Base-by-base conservation (phyloP, 2,113 vertebrate genomes). In the Sinocyclocheilus anshuiensis region DNA sequence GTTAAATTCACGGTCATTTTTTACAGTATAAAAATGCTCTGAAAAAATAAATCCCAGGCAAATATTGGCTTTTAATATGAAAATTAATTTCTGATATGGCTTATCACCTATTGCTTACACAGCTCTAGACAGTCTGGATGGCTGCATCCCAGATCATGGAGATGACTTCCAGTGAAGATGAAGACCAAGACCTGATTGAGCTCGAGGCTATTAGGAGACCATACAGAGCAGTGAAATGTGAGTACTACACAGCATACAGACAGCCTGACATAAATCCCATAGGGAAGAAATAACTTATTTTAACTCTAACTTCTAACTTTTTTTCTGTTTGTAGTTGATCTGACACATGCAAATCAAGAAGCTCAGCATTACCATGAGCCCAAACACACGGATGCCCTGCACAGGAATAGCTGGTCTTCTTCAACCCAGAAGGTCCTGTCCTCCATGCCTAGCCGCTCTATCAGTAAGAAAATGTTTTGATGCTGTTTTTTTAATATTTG, bases 371-470 rank as follows among this genome's bases (percentile, higher is more conserved):
- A 22, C 53, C 36, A 53, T 8, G 75, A 45, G 3, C 7, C 63
- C 16, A 29, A 12, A n/a, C 55, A 33, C 61, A 65, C 12, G 1
- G 75, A 12, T 8, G 2, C 76, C 67, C 55, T 91, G 77, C 77
- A 69, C 45, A 89, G 92, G 86, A 26, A 75, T 0, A 0, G 0
- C 57, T 91, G 89, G 88, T 91, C 91, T 4, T 77, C 90, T 57
- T 89, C 85, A 0, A 92, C 92, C 0, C 39, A 67, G 3, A 91
- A 57, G 45, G 84, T 94, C 15, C 88, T 94, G 6, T 89, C 90
- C 45, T 88, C 89, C 0, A 91, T 93, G 92, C 94, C 93, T 6
- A 94, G 94, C 71, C 84, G 89, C 50, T 82, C 63, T 42, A 55
- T 87, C 33, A 89, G 94, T 94, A 59, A 91, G 91, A 16, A 0